Base-by-base conservation (phyloP, 2,113 vertebrate genomes). In the Motacilla tschutschensis region DNA sequence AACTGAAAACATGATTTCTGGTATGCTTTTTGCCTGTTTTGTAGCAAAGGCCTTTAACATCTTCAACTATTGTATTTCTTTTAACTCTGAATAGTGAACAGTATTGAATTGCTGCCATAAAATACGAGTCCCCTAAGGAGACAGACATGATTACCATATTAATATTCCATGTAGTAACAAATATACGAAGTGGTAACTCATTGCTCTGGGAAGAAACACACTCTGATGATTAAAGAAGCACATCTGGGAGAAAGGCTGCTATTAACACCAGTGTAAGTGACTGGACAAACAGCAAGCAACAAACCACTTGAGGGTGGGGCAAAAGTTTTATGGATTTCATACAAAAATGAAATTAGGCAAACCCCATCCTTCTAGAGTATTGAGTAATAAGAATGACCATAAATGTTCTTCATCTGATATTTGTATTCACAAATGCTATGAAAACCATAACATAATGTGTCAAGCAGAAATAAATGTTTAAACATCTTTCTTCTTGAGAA, bases 101-200 rank as follows among this genome's bases (percentile, higher is more conserved):
- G 46, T 79, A 83, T 65, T 90, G 86, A 93, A 92, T 71, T 87
- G 87, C 73, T 90, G 65, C 81, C 62, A 78, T 91, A 93, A 88
- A 92, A 90, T 83, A 88, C 6, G 12, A 74, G 57, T 87, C n/a
- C 72, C 84, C 76, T 89, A 71, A 85, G 91, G 93, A 93, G 79
- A 84, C 72, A 93, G 84, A 53, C 76, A 82, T 57, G 88, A 92
- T 93, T 94, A 74, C 79, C 80, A 83, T 91, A 93, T 93, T 92
- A 94, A 94, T 91, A 94, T 93, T 91, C 87, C 54, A 72, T 82
- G 82, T 83, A 83, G 64, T 64, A 93, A 72, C 82, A 92, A 93
- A 91, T 85, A 67, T 40, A 71, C 60, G 38, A 80, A 90, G 82
- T 83, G 72, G 90, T 82, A 93, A 80, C 81, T 90, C 84, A 73